Conservation (phyloP, 2,113 vertebrate genomes). For the Tamias sibiricus region DNA sequence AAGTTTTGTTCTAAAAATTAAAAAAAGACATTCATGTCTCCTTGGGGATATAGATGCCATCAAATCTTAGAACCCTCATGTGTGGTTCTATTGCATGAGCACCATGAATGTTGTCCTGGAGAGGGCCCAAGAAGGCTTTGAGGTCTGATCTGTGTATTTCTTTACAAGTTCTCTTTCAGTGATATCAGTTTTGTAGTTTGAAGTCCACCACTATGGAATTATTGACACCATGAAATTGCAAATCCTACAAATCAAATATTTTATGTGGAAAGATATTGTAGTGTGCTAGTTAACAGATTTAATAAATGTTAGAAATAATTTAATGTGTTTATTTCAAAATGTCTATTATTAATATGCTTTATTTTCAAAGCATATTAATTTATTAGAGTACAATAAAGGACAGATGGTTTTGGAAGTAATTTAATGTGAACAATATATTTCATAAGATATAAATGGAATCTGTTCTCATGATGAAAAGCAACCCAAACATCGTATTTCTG, state of each 20-base stretch:
- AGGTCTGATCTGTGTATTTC: background rate
- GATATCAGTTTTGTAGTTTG: background rate
- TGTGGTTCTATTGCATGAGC: background rate
- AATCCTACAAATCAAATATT: background rate
- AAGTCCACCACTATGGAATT: background rate
- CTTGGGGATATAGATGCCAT: background rate
- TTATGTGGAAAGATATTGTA: background rate
- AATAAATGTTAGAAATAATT: background rate
- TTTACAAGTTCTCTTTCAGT: background rate
- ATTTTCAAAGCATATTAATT: background rate
- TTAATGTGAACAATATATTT: background rate
- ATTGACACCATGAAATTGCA: background rate
- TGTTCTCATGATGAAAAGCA: constrained; percentile 47
- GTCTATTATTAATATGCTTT: background rate
- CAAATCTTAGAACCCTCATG: accelerated
- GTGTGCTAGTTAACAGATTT: background rate
- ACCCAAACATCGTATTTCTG: constrained; percentile 7
- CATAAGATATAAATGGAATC: constrained; percentile 35
- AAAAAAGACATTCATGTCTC: background rate
- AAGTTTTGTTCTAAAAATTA: background rate
- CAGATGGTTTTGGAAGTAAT: background rate
- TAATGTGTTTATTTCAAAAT: background rate
- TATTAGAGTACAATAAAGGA: background rate
- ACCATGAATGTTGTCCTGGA: background rate
- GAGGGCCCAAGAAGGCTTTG: background rate